Evolutionary conservation across 2,888 invertebrate genomes (phyloP), one percentile per base, ranked within the genome.

Genomic region (Nymphalis polychloros): DNA sequence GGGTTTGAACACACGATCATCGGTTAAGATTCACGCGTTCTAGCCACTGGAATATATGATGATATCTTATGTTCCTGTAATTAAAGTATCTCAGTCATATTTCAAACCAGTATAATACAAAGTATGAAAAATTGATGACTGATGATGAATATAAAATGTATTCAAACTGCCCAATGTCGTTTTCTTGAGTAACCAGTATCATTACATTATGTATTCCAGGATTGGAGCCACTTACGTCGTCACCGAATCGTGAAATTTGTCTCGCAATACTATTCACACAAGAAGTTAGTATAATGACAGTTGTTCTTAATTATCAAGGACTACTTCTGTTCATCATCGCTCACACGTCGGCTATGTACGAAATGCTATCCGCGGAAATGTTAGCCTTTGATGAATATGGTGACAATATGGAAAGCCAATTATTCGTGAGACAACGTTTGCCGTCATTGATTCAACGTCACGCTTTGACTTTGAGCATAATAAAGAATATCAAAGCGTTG

Each of bases 341-440:
- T 0, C 89, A 91, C 67, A 89, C 89, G 2, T 74, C 89, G 2
- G 74, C 77, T 0, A 86, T 89, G 84, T 90, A 85, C 60, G 77
- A 81, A 48, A 74, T 90, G 68, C 74, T 92, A 13, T 75, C 88
- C 0, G 75, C 81, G 2, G 91, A 91, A 69, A 80, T 89, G 69
- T 72, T 80, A 72, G 69, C 73, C 0, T 78, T 89, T 0, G 77
- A 83, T 60, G 66, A 76, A 0, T 77, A 74, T n/a, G 75, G 76
- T 16, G 67, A 76, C n/a, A 71, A 69, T 50, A 27, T 63, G 2
- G 72, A 76, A 6, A 77, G 76, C 31, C 79, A 81, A 46, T 65
- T 67, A 2, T n/a, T 70, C 5, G 82, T 83, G 0, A 83, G 77
- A 35, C 72, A 83, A 65, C 78, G 73, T 47, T 71, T 92, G 0